These are phyloP conservation scores for Tursiops truncatus DNA, from an alignment of 2,113 vertebrate genomes.

Conservation along the genomic window DNA sequence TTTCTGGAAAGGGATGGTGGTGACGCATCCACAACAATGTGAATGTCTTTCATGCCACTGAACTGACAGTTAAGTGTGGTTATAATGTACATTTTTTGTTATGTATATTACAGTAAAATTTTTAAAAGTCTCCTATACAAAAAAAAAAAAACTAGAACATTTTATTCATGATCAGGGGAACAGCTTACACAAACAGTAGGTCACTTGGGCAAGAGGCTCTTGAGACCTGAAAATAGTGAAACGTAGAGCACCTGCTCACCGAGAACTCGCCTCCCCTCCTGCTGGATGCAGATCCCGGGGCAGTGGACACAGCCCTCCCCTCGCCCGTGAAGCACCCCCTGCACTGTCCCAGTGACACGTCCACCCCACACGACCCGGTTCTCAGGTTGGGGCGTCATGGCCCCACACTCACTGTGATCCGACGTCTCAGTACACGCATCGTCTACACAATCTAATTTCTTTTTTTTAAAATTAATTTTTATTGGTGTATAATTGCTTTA, in stretches of 20 bases:
- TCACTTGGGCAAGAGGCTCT: not conserved
- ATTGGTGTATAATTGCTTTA: too few relatives aligned
- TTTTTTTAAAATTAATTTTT: too few relatives aligned
- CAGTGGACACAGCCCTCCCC: not conserved
- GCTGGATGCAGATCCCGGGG: too few relatives aligned
- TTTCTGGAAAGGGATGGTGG: not conserved
- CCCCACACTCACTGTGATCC: too few relatives aligned
- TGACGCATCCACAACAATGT: fast-evolving
- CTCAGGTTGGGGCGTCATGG: not conserved
- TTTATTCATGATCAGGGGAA: not conserved
- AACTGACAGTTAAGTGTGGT: not conserved
- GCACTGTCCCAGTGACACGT: not conserved
- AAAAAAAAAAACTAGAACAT: not conserved
- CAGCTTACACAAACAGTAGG: not conserved
- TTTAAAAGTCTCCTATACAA: not conserved
- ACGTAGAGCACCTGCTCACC: not conserved
- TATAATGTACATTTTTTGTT: not conserved
- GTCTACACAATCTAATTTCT: not conserved
- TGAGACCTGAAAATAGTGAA: not conserved
- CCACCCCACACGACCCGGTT: too few relatives aligned
- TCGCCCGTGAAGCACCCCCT: not conserved
- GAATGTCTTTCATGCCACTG: not conserved
- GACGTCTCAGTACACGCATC: not conserved
- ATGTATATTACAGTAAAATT: not conserved
- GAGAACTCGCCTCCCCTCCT: fast-evolving